Percentiles rank a stretch among this genome's conserved stretches.
Evolutionary conservation across 2,113 vertebrate species (phyloP).

Genomic region (Hiodon tergisus): DNA sequence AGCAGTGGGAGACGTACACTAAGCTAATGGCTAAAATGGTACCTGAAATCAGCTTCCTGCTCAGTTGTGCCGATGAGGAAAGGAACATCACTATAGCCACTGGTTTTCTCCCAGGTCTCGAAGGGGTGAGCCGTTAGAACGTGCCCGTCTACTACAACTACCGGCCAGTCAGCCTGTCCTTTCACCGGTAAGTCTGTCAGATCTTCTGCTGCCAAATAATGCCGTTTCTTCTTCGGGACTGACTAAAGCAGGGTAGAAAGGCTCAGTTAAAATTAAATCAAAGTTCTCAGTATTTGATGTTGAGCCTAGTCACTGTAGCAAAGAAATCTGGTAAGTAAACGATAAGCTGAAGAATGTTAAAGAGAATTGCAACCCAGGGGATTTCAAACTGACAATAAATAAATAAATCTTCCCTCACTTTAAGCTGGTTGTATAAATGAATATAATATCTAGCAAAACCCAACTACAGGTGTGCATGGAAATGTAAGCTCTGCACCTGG

Average conservation of each 20-base stretch:
- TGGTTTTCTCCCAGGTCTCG: slow-evolving; percentile 52
- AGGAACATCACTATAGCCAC: slow-evolving; percentile 55
- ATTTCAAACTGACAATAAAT: no score
- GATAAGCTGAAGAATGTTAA: no score
- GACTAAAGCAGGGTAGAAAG: slow-evolving; percentile 41
- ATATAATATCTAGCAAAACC: no score
- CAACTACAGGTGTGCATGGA: no score
- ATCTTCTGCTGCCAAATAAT: slow-evolving; percentile 54
- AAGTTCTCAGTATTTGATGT: neutral
- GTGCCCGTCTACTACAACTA: slow-evolving; percentile 60
- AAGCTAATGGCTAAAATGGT: neutral
- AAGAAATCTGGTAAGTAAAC: no score
- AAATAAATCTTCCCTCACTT: no score
- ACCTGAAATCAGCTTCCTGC: slow-evolving; percentile 66
- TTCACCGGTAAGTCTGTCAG: slow-evolving; percentile 51
- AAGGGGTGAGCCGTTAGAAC: slow-evolving; percentile 55
- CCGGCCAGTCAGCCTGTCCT: slow-evolving; percentile 41
- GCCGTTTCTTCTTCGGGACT: slow-evolving; percentile 60
- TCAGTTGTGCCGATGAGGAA: slow-evolving; percentile 61
- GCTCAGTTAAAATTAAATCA: neutral
- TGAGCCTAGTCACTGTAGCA: no score
- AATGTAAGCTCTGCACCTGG: slow-evolving; percentile 44
- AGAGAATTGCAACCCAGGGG: no score
- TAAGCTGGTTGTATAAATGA: no score
- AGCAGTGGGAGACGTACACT: neutral